Evolutionary conservation across 2,888 invertebrate genomes (phyloP), one percentile per base, ranked within the genome.

Genomic region (Cabera pusaria): DNA sequence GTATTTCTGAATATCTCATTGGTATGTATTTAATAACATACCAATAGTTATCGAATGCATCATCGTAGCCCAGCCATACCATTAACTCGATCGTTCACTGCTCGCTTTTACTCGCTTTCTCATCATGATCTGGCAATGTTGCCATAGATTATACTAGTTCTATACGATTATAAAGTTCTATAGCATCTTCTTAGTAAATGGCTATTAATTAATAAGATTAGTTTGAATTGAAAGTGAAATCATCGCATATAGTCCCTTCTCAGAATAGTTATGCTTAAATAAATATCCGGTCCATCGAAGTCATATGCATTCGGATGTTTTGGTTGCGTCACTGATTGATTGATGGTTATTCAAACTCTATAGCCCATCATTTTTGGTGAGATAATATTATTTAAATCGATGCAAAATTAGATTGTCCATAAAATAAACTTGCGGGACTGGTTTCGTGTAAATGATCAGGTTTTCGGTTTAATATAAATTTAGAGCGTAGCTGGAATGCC

Each of bases 31-130:
- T n/a, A n/a, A 37, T 37, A 7, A 26, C 38, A 37, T 36, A 22
- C 24, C 27, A n/a, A 16, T 17, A 6, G 16, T 19, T 18, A n/a
- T 18, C 18, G 7, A 40, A 32, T 25, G 18, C 33, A 36, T 16
- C 19, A 36, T 21, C 17, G 22, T 9, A 5, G 7, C 9, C 10
- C 9, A 14, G 14, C 17, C 26, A 17, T 18, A 5, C 18, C 18
- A 32, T 38, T 32, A 9, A 27, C 22, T 32, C 6, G 6, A 22
- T 18, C 29, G 29, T 34, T 38, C 26, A 12, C 11, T 31, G 35
- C 25, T 29, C 28, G 21, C 38, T 49, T 42, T 47, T 44, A 44
- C 49, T 40, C 17, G 29, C 49, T 47, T 52, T 52, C 47, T 35
- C 34, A 34, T 21, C 41, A 26, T 33, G 42, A 21, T 31, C 39